Evolutionary conservation across 2,113 vertebrate species (phyloP).

Genomic region (Osmerus mordax): DNA sequence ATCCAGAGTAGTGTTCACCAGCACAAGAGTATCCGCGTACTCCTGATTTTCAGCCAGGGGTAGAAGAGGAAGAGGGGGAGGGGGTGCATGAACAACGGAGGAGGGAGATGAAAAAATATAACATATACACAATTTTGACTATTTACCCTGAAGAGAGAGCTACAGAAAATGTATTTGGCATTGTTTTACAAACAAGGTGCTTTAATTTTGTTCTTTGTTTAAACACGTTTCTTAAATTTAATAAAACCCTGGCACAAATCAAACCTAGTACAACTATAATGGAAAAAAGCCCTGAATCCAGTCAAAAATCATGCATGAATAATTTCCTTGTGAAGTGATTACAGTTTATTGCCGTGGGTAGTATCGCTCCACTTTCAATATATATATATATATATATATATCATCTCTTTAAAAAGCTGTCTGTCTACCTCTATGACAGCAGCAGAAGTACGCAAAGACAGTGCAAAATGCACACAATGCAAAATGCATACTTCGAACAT

Average conservation of each 20-base stretch:
- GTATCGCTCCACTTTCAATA: too few relatives aligned
- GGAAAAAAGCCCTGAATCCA: background rate
- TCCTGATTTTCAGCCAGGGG: slow-evolving; percentile 49
- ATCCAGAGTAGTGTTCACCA: slow-evolving; percentile 74
- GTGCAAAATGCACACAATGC: too few relatives aligned
- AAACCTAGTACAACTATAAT: background rate
- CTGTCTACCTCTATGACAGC: too few relatives aligned
- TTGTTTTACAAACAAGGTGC: slow-evolving; percentile 50
- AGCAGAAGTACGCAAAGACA: too few relatives aligned
- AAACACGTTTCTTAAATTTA: background rate
- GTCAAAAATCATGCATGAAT: background rate
- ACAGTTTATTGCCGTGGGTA: too few relatives aligned
- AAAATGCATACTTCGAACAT: too few relatives aligned
- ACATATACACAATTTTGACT: slow-evolving; percentile 2
- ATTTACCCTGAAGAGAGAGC: background rate
- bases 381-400: too few relatives aligned
- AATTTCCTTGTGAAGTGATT: too few relatives aligned
- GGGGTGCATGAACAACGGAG: slow-evolving; percentile 11
- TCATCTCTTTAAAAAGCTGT: too few relatives aligned
- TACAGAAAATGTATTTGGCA: slow-evolving; percentile 55
- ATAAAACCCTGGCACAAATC: too few relatives aligned
- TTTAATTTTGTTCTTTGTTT: slow-evolving; percentile 23
- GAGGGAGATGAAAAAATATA: slow-evolving; percentile 1
- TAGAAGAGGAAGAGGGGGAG: slow-evolving; percentile 1
- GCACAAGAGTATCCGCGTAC: slow-evolving; percentile 57